A percentile compares a stretch with the other conserved stretches of the same genome.
Evolutionary conservation across 2,797 vertebrate genomes (phyloP).

Genomic region (Pangasius krempfi): DNA sequence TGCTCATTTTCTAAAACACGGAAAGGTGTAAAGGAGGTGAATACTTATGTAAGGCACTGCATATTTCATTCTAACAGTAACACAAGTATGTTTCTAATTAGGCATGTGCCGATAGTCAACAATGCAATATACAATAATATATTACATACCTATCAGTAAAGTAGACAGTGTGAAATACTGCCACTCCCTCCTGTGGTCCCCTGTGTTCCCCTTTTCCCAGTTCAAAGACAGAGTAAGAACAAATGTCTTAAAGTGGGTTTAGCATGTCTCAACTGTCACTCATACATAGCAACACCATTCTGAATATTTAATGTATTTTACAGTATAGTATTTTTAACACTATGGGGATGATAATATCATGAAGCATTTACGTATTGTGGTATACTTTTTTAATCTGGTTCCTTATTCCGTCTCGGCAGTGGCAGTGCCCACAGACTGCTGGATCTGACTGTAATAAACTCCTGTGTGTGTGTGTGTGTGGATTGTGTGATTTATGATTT

Average conservation of each 20-base stretch:
- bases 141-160: neutral
- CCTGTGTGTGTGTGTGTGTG: neutral
- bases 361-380: neutral
- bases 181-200: neutral
- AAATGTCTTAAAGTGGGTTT: neutral
- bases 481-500: conserved; percentile 8
- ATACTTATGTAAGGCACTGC: conserved; percentile 7
- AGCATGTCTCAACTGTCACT: neutral
- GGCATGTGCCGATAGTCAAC: neutral
- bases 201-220: neutral
- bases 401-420: neutral
- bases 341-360: neutral
- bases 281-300: neutral
- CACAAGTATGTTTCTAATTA: neutral
- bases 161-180: neutral
- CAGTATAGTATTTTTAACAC: neutral
- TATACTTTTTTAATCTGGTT: neutral
- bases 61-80: neutral
- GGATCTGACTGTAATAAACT: neutral
- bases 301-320: neutral
- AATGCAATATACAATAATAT: neutral
- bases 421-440: neutral
- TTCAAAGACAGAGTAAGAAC: neutral
- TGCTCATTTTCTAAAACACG: neutral
- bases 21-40: neutral